Base-by-base conservation (phyloP, 2,113 vertebrate genomes). In the Cyrtonyx montezumae region DNA sequence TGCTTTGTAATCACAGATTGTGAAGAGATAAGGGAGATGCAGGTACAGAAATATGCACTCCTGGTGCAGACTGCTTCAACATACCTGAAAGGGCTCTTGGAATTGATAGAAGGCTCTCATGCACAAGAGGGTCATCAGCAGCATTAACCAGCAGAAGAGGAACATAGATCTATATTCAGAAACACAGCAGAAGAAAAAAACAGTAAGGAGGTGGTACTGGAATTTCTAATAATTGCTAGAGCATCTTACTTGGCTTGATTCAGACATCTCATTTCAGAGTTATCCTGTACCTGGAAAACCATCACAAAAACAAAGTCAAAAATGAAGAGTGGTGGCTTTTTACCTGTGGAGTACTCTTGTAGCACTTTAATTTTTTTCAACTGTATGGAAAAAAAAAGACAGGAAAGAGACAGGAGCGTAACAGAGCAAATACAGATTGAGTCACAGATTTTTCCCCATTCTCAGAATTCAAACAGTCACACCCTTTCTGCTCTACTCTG, bases 131-230 rank as follows among this genome's bases (percentile, higher is more conserved):
- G 93, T 99, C 99, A 66, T 99, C 99, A 58, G 98, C 98, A 61
- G 99, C 98, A 94, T 99, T 99, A 58, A 99, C 99, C 90, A 99
- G 96, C 97, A 99, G 96, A 96, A 99, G 98, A 61, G 99, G 99
- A 96, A 99, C 98, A 22, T 98, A 97, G 65, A 99, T 99, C 99
- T 99, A 94, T 63, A 95, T 37, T 37, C 69, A 37, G 51, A 88
- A 74, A 78, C 48, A 82, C 4, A 3, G n/a, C 15, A 92, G 91
- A 67, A 55, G 4, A 8, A 2, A 58, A 32, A 18, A 40, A 2
- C 3, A 76, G 36, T 70, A 67, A 84, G 25, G 2, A 2, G 2
- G 1, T 73, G 19, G 17, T 34, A 70, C 26, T 49, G 65, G 18
- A 88, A 75, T n/a, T 73, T 56, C 67, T 80, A 71, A 11, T 8